Conservation (phyloP, 2,797 vertebrate genomes). For the Syndactyla subalaris region DNA sequence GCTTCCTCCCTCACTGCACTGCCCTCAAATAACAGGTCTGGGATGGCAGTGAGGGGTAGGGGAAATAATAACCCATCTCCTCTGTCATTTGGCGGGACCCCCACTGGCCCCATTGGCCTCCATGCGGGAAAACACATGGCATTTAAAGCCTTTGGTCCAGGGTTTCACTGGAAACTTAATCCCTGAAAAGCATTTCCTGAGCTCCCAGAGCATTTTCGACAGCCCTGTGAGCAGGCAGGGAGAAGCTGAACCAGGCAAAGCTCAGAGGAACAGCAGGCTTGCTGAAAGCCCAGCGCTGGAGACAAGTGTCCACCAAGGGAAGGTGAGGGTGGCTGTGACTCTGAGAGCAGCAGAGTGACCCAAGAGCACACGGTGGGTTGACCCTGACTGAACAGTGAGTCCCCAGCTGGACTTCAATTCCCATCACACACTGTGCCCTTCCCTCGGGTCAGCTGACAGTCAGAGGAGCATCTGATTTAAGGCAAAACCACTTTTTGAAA, state of each 20-base stretch:
- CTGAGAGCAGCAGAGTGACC: background rate
- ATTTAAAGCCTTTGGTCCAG: background rate
- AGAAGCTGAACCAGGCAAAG: background rate
- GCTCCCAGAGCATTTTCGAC: background rate
- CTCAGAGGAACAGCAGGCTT: background rate
- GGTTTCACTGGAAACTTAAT: background rate
- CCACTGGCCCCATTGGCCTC: background rate
- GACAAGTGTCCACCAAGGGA: background rate
- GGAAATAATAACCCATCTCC: background rate
- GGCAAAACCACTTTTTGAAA: background rate
- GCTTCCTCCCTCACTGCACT: slow-evolving; percentile 29
- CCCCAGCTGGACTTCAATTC: slow-evolving; percentile 4
- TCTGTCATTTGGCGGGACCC: slow-evolving; percentile 1
- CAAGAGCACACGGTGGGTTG: background rate
- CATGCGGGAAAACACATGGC: background rate
- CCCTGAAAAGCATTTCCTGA: background rate
- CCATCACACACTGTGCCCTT: background rate
- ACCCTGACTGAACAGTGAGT: background rate
- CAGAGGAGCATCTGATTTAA: background rate
- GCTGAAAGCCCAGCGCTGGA: background rate
- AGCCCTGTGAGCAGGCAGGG: background rate
- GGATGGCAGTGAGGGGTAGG: background rate
- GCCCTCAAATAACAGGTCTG: slow-evolving; percentile 58
- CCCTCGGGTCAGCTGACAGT: background rate
- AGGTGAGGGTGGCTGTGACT: background rate